phyloP scores from a whole-genome alignment of 1,140 invertebrate species.

The Pachyrhynchus sulphureomaculatus region DNA sequence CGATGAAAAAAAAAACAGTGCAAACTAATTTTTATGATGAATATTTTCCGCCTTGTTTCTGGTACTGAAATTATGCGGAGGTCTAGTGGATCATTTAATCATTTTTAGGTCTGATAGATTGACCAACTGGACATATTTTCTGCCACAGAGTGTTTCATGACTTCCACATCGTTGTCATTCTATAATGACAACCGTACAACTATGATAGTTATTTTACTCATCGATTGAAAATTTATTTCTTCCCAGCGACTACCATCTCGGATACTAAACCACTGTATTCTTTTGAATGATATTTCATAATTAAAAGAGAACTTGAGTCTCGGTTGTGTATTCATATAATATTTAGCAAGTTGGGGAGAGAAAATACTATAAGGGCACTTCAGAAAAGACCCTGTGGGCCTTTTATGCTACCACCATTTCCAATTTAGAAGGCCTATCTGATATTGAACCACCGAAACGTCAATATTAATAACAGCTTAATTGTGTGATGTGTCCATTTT shows the following conservation, averaged over 20 bases:
- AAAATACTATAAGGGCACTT: slow-evolving; percentile 17
- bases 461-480: slow-evolving; percentile 25
- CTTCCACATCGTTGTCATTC: too few relatives aligned
- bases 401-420: slow-evolving; percentile 19
- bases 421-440: slow-evolving; percentile 10
- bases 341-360: slow-evolving; percentile 14
- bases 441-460: slow-evolving; percentile 19
- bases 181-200: too few relatives aligned
- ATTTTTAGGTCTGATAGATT: too few relatives aligned
- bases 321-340: slow-evolving; percentile 26
- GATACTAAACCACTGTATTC: not conserved
- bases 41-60: too few relatives aligned
- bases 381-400: slow-evolving; percentile 16
- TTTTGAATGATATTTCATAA: slow-evolving; percentile 21
- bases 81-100: too few relatives aligned
- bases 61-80: too few relatives aligned
- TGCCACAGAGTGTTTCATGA: too few relatives aligned
- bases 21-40: too few relatives aligned
- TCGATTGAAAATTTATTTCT: not conserved
- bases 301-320: slow-evolving; percentile 20
- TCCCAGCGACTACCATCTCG: not conserved
- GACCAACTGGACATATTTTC: too few relatives aligned
- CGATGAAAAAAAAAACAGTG: too few relatives aligned
- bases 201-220: not conserved
- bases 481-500: slow-evolving; percentile 9